These are phyloP conservation scores for Orientallactaga bullata DNA, from an alignment of 2,113 vertebrate genomes.

Conservation along the genomic window DNA sequence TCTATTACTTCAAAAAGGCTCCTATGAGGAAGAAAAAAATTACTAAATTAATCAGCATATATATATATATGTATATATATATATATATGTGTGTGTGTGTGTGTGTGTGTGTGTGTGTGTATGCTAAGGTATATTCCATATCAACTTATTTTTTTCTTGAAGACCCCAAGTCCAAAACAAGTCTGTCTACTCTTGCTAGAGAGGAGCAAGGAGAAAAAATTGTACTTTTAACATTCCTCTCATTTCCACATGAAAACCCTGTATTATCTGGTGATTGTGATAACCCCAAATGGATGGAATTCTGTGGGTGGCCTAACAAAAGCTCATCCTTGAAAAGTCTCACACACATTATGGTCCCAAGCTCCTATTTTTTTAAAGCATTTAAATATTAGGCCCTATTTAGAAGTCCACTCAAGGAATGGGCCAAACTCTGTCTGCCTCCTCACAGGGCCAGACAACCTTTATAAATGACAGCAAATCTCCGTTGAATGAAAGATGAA, in stretches of 20 bases:
- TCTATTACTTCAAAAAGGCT: slow-evolving; percentile 70
- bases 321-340: slow-evolving; percentile 42
- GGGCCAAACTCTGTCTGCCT: slow-evolving; percentile 77
- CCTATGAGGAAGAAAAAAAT: slow-evolving; percentile 65
- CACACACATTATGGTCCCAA: not conserved
- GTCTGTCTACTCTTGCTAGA: slow-evolving; percentile 42
- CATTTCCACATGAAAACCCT: slow-evolving; percentile 2
- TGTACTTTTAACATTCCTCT: slow-evolving; percentile 35
- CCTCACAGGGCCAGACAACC: slow-evolving; percentile 85
- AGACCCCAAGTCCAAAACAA: slow-evolving; percentile 2
- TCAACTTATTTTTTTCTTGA: slow-evolving; percentile 31
- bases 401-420: slow-evolving; percentile 60
- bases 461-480: slow-evolving; percentile 88
- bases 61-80: too few species aligned
- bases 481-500: slow-evolving; percentile 87
- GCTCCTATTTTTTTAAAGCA: not conserved
- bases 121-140: slow-evolving; percentile 35
- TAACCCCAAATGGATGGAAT: not conserved
- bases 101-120: too few species aligned
- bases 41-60: slow-evolving; percentile 66
- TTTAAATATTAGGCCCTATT: slow-evolving; percentile 44
- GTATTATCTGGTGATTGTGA: slow-evolving; percentile 18
- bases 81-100: too few species aligned
- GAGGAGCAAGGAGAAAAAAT: not conserved
- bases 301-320: slow-evolving; percentile 48